Evolutionary conservation across 2,113 vertebrate genomes (phyloP).

Genomic region (Antigone vipio): DNA sequence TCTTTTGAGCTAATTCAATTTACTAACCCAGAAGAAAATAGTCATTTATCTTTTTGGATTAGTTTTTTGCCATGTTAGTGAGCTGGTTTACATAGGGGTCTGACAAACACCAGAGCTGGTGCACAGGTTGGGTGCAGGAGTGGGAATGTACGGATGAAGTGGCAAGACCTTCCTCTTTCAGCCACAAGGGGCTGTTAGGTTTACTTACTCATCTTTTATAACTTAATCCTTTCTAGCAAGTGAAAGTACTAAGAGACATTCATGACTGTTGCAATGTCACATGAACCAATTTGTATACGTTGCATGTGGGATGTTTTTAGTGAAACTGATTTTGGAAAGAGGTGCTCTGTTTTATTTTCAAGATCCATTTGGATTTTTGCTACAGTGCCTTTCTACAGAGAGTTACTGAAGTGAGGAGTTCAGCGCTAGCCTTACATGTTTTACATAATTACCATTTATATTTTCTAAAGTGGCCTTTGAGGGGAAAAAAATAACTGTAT

Average conservation of each 20-base stretch:
- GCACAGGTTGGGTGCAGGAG: neutral
- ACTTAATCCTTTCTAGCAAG: neutral
- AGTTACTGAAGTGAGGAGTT: neutral
- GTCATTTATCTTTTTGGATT: neutral
- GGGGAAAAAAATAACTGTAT: neutral
- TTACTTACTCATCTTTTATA: neutral
- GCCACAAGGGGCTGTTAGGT: neutral
- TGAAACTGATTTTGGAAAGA: neutral
- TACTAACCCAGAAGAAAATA: neutral
- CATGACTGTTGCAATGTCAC: neutral
- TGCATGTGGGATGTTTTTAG: neutral
- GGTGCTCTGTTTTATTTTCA: neutral
- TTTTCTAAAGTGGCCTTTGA: neutral
- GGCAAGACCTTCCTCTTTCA: neutral
- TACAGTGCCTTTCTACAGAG: neutral
- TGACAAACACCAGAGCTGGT: neutral
- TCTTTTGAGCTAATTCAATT: neutral
- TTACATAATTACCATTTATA: constrained; percentile 11
- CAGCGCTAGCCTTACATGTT: neutral
- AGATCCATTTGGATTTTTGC: neutral
- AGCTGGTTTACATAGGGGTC: neutral
- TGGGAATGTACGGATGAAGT: neutral
- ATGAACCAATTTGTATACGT: neutral
- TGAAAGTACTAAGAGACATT: neutral
- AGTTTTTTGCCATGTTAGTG: neutral